These are phyloP conservation scores for Norana najaformis DNA, from an alignment of 2,888 invertebrate genomes.

Conservation along the genomic window DNA sequence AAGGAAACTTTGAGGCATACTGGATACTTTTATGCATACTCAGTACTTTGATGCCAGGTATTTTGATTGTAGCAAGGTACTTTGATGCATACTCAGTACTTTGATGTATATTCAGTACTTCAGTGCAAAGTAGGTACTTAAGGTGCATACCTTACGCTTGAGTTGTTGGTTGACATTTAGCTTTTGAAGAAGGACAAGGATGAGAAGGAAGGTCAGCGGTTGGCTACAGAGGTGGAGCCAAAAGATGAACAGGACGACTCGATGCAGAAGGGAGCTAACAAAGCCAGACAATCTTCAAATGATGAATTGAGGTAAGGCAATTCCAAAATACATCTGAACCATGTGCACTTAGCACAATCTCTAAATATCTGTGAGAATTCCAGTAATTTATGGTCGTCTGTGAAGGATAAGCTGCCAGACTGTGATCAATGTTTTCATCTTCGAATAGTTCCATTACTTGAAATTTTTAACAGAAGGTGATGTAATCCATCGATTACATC, in stretches of 20 bases:
- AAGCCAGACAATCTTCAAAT: background rate
- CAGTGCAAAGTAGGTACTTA: background rate
- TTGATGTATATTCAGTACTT: background rate
- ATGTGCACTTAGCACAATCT: too few species aligned
- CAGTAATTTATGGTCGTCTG: too few species aligned
- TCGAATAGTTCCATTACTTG: too few species aligned
- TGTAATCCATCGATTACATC: too few species aligned
- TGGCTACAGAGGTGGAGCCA: background rate
- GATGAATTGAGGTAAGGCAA: background rate
- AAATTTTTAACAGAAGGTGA: too few species aligned
- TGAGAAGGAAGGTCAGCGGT: background rate
- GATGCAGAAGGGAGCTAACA: background rate
- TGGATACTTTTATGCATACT: too few species aligned
- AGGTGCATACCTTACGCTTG: background rate
- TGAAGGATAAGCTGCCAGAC: too few species aligned
- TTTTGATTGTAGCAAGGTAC: background rate
- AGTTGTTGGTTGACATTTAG: background rate
- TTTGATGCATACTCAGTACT: background rate
- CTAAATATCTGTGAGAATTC: too few species aligned
- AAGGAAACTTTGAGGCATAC: too few species aligned
- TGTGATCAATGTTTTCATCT: too few species aligned
- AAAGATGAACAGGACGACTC: background rate
- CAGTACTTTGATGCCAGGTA: background rate
- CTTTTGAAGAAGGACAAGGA: slow-evolving; percentile 18
- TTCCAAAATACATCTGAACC: too few species aligned